Conservation (phyloP, 2,888 invertebrate genomes). For the Homarus gammarus region DNA sequence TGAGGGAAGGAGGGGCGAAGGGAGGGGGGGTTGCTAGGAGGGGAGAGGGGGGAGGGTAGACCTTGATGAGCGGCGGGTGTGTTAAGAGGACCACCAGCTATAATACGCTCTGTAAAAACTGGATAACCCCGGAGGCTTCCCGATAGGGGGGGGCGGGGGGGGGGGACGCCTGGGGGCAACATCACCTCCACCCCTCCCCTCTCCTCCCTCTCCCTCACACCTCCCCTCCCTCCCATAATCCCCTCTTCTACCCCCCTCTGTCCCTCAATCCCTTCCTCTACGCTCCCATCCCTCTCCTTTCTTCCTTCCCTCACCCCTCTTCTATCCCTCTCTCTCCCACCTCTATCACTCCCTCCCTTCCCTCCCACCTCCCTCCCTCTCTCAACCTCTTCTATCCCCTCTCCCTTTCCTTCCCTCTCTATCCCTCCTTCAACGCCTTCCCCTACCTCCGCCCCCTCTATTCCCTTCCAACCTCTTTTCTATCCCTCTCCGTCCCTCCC, state of each 20-base stretch:
- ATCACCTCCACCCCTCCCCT: conserved; percentile 34
- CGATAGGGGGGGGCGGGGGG: conserved; percentile 14
- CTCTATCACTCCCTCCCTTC: too few relatives aligned
- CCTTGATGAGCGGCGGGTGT: conserved; percentile 18
- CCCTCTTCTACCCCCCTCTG: conserved; percentile 24
- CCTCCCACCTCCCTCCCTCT: too few relatives aligned
- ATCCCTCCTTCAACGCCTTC: too few relatives aligned
- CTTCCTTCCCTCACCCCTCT: neutral
- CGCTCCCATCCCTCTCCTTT: neutral
- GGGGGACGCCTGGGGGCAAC: conserved; percentile 20
- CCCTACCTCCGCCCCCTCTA: too few relatives aligned
- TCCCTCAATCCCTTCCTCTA: conserved; percentile 2
- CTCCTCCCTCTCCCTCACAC: too few relatives aligned
- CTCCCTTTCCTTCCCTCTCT: too few relatives aligned
- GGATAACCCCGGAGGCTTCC: conserved; percentile 58
- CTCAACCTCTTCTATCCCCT: too few relatives aligned
- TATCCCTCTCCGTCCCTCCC: too few relatives aligned
- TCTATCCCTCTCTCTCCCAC: too few relatives aligned
- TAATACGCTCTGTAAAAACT: conserved; percentile 57
- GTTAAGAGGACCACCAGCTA: conserved; percentile 39
- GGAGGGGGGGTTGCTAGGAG: neutral
- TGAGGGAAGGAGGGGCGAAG: too few relatives aligned
- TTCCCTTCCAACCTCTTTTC: too few relatives aligned
- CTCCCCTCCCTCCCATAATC: neutral
- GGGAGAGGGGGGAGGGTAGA: neutral